Base-by-base conservation (phyloP, 2,113 vertebrate species). In the Cromileptes altivelis region DNA sequence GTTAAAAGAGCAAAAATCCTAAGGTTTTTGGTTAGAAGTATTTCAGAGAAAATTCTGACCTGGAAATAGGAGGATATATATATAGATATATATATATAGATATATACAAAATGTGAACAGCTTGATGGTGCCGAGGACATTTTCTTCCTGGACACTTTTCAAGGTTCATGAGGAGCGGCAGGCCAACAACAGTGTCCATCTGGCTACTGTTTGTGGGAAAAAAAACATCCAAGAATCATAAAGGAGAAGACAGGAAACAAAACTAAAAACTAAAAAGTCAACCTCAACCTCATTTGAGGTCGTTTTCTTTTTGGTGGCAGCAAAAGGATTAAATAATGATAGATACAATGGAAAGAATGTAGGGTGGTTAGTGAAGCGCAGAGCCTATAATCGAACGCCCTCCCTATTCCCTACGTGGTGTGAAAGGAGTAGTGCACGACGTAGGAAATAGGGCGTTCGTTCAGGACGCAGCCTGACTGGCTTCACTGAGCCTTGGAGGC, bases 401-500 rank as follows among this genome's bases (percentile, higher is more conserved):
- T 71, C 84, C 84, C 76, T 86, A 57, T 49, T 86, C 74, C 87
- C 88, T 84, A 72, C 82, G 27, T 37, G 53, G 78, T 72, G 84
- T 84, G 75, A 85, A 27, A 76, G 56, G 68, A 84, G 86, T 86
- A 91, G 93, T 90, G 90, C 88, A 84, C 88, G n/a, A 75, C 73
- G 21, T 10, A 70, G 68, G 82, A 75, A 86, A 80, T 23, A 79
- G 83, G 84, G 82, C 30, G n/a, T 81, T 57, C 6, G 30, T 69
- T 79, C 45, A 8, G 81, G 80, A 82, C 78, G 88, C 91, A 82
- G 37, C 77, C 80, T 2, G 19, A 60, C 73, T 42, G 37, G 85
- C 93, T 96, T 99, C 97, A 99, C 95, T 99, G 98, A 70, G 98
- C 98, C 97, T 99, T 99, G 94, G 98, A 98, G 96, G 97, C 97